These are phyloP conservation scores for Trachelus stipa DNA, from an alignment of 2,888 invertebrate genomes.

Conservation along the genomic window DNA sequence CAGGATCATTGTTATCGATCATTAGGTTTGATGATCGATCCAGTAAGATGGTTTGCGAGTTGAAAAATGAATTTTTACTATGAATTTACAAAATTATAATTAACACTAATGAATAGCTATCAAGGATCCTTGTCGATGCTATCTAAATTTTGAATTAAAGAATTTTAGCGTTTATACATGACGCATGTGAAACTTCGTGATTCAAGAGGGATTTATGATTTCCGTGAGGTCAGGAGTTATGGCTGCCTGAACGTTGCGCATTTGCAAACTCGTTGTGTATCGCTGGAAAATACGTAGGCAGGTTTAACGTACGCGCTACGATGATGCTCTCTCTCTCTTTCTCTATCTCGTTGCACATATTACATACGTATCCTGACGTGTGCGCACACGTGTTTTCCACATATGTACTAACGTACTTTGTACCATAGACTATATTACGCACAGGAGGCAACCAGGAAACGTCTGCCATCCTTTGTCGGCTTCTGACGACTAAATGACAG, in stretches of 20 bases:
- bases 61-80: not conserved
- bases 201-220: constrained; percentile 38
- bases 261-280: constrained; percentile 45
- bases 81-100: not conserved
- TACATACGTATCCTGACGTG: not conserved
- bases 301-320: not conserved
- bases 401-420: not conserved
- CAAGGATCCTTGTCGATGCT: not conserved
- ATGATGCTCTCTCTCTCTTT: not conserved
- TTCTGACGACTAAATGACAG: constrained; percentile 13
- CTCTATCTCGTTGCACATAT: not conserved
- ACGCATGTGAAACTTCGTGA: not conserved
- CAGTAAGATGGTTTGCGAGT: not conserved
- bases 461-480: constrained; percentile 22
- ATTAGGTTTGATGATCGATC: not conserved
- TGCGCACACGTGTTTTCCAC: not conserved
- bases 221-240: constrained; percentile 36
- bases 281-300: constrained; percentile 1
- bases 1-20: not conserved
- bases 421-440: constrained; percentile 12
- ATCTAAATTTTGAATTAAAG: not conserved
- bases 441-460: constrained; percentile 22
- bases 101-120: not conserved
- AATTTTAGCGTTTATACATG: not conserved
- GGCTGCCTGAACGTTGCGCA: constrained; percentile 33